Conservation (phyloP, 2,113 vertebrate genomes). For the Morone saxatilis region DNA sequence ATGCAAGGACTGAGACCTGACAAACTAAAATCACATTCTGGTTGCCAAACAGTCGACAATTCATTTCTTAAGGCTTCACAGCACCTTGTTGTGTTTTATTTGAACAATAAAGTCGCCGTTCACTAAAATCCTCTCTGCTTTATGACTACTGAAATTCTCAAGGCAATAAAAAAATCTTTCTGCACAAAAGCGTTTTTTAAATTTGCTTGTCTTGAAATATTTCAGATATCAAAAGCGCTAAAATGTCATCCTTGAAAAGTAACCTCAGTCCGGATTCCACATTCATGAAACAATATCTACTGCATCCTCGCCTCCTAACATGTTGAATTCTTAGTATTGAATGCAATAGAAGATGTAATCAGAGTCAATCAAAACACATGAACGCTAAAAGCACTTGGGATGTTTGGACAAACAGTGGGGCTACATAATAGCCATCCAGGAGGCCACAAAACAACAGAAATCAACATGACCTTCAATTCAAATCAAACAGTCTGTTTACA, state of each 20-base stretch:
- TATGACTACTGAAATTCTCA: not conserved
- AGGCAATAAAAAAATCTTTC: constrained; percentile 21
- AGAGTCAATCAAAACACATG: constrained; percentile 38
- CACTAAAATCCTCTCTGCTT: not conserved
- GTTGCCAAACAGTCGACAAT: constrained; percentile 14
- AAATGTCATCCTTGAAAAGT: constrained; percentile 43
- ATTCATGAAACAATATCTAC: no score
- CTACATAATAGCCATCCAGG: constrained; percentile 23
- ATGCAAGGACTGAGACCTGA: constrained; percentile 31
- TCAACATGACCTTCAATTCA: constrained; percentile 56
- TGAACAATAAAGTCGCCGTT: not conserved
- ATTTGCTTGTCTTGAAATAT: not conserved
- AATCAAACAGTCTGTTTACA: constrained; percentile 61
- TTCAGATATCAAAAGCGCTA: constrained; percentile 16
- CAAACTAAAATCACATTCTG: constrained; percentile 16
- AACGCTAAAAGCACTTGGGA: constrained; percentile 54
- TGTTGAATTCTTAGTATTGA: not conserved
- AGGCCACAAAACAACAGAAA: constrained; percentile 47
- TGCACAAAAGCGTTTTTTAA: constrained; percentile 25
- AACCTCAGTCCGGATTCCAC: not conserved
- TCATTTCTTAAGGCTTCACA: not conserved
- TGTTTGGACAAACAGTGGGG: constrained; percentile 55
- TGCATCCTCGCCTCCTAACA: not conserved
- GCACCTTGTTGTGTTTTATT: constrained; percentile 7
- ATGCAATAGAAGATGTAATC: constrained; percentile 27